phyloP scores from a whole-genome alignment of 2,888 invertebrate species.

The Nowickia ferox region DNA sequence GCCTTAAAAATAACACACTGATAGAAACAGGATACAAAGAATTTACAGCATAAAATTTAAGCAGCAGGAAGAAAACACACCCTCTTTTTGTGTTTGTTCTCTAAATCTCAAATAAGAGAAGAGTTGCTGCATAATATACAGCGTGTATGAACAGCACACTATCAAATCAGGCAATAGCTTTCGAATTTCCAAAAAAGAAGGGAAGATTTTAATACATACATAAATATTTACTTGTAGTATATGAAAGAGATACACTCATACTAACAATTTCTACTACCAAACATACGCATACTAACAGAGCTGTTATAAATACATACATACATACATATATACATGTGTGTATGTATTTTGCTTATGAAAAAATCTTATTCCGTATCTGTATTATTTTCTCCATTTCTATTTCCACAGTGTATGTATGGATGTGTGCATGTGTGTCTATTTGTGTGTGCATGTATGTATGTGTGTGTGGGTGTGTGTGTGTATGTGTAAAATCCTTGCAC shows the following conservation, averaged over 20 bases:
- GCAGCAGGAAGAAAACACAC: constrained; percentile 51
- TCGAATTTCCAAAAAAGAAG: background rate
- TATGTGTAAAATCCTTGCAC: constrained; percentile 32
- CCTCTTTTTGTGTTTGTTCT: constrained; percentile 32
- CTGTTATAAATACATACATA: background rate
- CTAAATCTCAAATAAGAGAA: constrained; percentile 47
- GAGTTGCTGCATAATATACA: constrained; percentile 5
- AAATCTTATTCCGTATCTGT: background rate
- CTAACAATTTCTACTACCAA: background rate
- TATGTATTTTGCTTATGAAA: background rate
- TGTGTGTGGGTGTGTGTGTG: background rate
- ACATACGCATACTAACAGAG: background rate
- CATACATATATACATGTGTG: background rate
- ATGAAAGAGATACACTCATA: constrained; percentile 22
- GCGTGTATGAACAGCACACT: constrained; percentile 3
- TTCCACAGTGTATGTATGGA: background rate
- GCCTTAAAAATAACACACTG: constrained; percentile 36
- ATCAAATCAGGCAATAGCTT: constrained; percentile 50
- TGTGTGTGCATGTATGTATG: background rate
- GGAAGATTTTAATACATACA: constrained; percentile 49
- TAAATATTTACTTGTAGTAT: background rate
- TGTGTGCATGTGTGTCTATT: too few relatives aligned
- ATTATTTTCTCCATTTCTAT: background rate
- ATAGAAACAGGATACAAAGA: background rate
- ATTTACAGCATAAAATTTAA: constrained; percentile 29